Evolutionary conservation across 1,140 invertebrate genomes (phyloP).

Genomic region (Trachelipus rathkii): DNA sequence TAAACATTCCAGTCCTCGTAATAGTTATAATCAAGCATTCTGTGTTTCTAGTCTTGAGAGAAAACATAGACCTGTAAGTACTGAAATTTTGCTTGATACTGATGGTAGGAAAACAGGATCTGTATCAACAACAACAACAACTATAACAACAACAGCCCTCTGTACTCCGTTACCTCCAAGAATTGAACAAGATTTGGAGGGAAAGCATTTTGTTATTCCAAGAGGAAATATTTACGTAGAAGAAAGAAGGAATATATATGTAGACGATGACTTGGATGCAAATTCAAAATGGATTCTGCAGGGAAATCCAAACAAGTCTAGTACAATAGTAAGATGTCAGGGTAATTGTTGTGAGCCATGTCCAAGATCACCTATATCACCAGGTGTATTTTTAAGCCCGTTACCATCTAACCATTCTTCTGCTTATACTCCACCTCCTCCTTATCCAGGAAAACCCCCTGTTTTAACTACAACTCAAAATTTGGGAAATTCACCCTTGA

Average conservation of each 20-base stretch:
- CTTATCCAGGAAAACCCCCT: constrained; percentile 45
- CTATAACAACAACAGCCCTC: constrained; percentile 17
- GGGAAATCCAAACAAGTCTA: constrained; percentile 1
- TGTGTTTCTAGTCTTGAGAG: constrained; percentile 44
- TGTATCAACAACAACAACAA: background rate
- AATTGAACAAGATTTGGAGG: constrained; percentile 48
- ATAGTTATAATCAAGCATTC: constrained; percentile 51
- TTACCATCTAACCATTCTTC: constrained; percentile 19
- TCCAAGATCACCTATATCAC: constrained; percentile 26
- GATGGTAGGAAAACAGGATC: constrained; percentile 14
- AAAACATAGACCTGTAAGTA: constrained; percentile 40
- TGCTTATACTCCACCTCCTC: constrained; percentile 44
- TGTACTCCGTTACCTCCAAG: constrained; percentile 40
- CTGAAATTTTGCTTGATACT: constrained; percentile 30
- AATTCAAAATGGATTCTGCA: constrained; percentile 41
- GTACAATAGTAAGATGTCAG: constrained; percentile 4
- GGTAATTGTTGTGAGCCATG: constrained; percentile 20
- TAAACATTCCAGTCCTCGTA: constrained; percentile 56
- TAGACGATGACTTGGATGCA: constrained; percentile 42
- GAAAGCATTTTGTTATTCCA: constrained; percentile 57
- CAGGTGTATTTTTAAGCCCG: constrained; percentile 36
- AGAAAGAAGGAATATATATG: constrained; percentile 60
- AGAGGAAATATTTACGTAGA: constrained; percentile 63
- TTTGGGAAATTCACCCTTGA: constrained; percentile 33
- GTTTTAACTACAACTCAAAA: constrained; percentile 26